Percentiles rank a stretch among this genome's conserved stretches.
Conservation (phyloP, 2,888 invertebrate species). For the Herminia tarsipennalis region DNA sequence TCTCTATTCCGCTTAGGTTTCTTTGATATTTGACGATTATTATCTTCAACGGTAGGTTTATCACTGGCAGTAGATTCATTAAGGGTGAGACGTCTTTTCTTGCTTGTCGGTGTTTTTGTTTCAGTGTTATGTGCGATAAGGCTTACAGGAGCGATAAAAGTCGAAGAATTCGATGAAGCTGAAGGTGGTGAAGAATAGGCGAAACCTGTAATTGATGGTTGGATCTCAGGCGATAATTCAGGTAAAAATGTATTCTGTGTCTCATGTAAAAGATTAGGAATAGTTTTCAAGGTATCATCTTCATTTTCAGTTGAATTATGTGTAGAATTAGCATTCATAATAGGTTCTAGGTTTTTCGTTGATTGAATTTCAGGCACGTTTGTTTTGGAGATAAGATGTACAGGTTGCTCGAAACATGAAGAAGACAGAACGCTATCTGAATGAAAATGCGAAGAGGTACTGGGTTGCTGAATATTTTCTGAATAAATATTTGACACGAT, state of each 20-base stretch:
- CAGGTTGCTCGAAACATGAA: too few species aligned
- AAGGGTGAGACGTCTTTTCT: too few species aligned
- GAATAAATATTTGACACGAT: too few species aligned
- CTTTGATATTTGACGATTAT: conserved; percentile 5
- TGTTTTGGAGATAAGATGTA: conserved; percentile 1
- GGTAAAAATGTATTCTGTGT: too few species aligned
- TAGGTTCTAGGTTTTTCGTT: too few species aligned
- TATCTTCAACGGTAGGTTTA: conserved; percentile 9
- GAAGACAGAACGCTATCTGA: neutral
- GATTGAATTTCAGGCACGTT: neutral
- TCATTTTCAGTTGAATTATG: too few species aligned
- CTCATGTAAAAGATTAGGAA: too few species aligned
- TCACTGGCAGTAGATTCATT: neutral
- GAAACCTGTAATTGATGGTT: conserved; percentile 2
- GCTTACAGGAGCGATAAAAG: conserved; percentile 1
- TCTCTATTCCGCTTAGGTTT: conserved; percentile 8
- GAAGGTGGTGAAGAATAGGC: neutral
- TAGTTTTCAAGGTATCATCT: too few species aligned
- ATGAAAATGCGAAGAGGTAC: conserved; percentile 1
- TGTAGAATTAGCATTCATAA: too few species aligned
- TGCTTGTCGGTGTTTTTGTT: too few species aligned
- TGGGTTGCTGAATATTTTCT: conserved; percentile 1
- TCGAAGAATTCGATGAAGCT: conserved; percentile 2
- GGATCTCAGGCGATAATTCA: too few species aligned
- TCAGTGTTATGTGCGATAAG: conserved; percentile 4